Percentiles rank a stretch among this genome's conserved stretches.
Evolutionary conservation across 1,140 invertebrate genomes (phyloP).

Genomic region (Ips typographus): DNA sequence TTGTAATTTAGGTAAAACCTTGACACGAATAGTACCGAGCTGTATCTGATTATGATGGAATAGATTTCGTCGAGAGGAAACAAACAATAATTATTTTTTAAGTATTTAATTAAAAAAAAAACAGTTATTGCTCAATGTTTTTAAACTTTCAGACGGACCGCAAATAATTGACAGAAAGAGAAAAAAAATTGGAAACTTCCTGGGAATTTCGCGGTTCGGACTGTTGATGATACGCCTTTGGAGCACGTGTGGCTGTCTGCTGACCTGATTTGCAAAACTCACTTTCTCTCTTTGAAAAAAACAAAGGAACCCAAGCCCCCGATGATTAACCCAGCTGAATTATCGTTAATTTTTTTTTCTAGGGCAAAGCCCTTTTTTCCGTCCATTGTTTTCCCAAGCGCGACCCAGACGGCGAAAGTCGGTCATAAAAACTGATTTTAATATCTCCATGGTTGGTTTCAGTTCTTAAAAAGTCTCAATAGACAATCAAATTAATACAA

Average conservation of each 20-base stretch:
- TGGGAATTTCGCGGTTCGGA: constrained; percentile 9
- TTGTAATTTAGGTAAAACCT: constrained; percentile 32
- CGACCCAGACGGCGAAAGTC: too few species aligned
- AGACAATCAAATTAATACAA: too few species aligned
- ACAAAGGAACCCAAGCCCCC: not conserved
- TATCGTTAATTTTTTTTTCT: not conserved
- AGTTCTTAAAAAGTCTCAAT: too few species aligned
- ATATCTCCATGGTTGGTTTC: too few species aligned
- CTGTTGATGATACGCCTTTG: constrained; percentile 19
- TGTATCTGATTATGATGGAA: constrained; percentile 28
- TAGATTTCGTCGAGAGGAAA: constrained; percentile 23
- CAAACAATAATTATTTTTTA: constrained; percentile 23
- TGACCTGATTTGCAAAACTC: not conserved
- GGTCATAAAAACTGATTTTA: too few species aligned
- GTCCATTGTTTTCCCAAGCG: not conserved
- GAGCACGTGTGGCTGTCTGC: constrained; percentile 15
- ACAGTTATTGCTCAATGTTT: not conserved
- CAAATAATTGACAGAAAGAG: not conserved
- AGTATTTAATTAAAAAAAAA: constrained; percentile 27
- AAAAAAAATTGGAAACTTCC: constrained; percentile 14
- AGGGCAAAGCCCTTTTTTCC: not conserved
- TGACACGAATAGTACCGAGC: constrained; percentile 22
- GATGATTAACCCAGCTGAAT: not conserved
- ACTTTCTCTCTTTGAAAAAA: not conserved
- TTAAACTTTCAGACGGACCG: not conserved